A percentile compares a stretch with the other conserved stretches of the same genome.
These are phyloP conservation scores for Metaphire vulgaris DNA, from an alignment of 1,140 invertebrate genomes.

Conservation along the genomic window DNA sequence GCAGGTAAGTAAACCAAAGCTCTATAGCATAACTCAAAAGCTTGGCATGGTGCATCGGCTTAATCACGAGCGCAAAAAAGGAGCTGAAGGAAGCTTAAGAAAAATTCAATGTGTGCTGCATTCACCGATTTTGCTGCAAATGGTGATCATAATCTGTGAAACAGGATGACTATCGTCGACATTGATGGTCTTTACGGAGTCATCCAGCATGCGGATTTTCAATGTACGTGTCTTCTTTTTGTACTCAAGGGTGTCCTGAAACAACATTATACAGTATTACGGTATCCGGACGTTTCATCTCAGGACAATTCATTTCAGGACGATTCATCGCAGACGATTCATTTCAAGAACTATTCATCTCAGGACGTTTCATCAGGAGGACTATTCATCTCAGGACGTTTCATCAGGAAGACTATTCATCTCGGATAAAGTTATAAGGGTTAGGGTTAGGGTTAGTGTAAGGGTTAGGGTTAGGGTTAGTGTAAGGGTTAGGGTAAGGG, in stretches of 20 bases:
- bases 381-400: neutral
- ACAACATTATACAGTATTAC: neutral
- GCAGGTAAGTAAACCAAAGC: no score
- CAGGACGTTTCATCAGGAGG: neutral
- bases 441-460: neutral
- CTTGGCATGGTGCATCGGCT: no score
- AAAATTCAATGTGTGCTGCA: no score
- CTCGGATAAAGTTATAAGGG: neutral
- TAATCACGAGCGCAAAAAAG: no score
- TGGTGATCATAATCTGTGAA: conserved; percentile 93
- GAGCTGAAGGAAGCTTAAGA: no score
- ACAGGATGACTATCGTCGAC: conserved; percentile 97
- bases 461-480: no score
- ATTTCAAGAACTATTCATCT: neutral
- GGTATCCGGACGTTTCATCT: neutral
- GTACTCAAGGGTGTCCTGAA: conserved; percentile 86
- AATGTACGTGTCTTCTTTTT: conserved; percentile 82
- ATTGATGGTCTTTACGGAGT: conserved; percentile 84
- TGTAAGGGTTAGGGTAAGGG: no score
- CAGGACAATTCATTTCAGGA: neutral
- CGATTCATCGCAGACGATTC: neutral
- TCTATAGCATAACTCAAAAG: no score
- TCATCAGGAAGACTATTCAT: neutral
- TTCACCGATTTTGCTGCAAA: conserved; percentile 97
- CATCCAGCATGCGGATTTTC: conserved; percentile 88